Conservation (phyloP, 2,888 invertebrate genomes). For the Glaucopsyche alexis region DNA sequence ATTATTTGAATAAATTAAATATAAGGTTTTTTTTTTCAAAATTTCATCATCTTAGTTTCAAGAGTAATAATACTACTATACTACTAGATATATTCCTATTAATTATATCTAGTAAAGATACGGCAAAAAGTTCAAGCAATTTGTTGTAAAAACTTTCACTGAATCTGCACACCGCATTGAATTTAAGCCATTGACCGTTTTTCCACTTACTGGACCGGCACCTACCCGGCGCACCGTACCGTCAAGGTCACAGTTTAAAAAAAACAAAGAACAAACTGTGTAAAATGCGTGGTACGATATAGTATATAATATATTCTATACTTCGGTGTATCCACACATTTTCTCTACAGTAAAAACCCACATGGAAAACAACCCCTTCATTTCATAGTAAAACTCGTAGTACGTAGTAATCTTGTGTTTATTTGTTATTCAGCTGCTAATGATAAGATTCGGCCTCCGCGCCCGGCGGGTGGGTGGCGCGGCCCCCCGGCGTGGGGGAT, state of each 20-base stretch:
- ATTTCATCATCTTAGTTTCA: no score
- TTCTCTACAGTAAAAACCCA: not conserved
- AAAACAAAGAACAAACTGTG: not conserved
- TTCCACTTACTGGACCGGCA: no score
- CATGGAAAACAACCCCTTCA: not conserved
- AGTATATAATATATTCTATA: not conserved
- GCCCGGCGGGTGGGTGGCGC: constrained; percentile 37
- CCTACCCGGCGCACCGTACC: not conserved
- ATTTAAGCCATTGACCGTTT: no score
- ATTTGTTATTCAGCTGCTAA: constrained; percentile 28
- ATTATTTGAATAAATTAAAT: no score
- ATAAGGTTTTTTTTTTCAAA: no score
- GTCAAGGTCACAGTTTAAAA: not conserved
- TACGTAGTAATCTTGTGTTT: constrained; percentile 15
- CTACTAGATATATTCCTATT: not conserved
- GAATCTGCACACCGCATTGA: not conserved
- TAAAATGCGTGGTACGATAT: not conserved
- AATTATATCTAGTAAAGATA: not conserved
- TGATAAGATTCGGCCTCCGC: constrained; percentile 31
- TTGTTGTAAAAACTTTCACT: not conserved
- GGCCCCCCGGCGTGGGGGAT: constrained; percentile 52
- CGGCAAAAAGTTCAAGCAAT: not conserved
- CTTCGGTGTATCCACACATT: not conserved
- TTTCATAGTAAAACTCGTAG: not conserved
- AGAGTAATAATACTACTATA: not conserved